Conservation (phyloP, 2,113 vertebrate species). For the Chaetops frenatus region DNA sequence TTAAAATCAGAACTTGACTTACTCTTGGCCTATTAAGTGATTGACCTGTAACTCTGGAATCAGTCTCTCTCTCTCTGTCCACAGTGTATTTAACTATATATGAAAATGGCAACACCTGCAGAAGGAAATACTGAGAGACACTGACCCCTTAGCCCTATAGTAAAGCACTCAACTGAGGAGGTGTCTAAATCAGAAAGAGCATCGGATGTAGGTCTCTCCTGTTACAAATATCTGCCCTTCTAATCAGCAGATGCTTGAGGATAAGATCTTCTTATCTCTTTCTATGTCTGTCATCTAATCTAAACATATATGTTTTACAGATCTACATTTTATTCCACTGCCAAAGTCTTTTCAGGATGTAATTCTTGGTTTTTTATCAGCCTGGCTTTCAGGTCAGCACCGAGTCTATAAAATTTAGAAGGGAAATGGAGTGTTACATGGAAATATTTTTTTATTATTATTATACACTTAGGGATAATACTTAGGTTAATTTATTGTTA, state of each 20-base stretch:
- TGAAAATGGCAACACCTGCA: background rate
- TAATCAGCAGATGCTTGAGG: background rate
- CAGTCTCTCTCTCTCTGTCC: background rate
- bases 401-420: background rate
- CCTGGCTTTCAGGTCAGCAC: background rate
- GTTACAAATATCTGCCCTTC: background rate
- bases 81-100: background rate
- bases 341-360: background rate
- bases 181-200: background rate
- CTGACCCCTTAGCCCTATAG: background rate
- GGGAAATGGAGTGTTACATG: background rate
- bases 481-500: conserved; percentile 4
- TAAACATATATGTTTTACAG: background rate
- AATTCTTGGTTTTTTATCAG: background rate
- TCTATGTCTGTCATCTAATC: background rate
- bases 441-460: background rate
- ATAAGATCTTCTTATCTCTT: background rate
- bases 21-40: background rate
- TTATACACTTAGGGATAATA: conserved; percentile 2
- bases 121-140: background rate
- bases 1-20: background rate
- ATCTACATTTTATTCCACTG: background rate
- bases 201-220: background rate
- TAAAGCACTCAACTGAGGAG: background rate
- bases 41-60: background rate